A percentile compares a stretch with the other conserved stretches of the same genome.
Evolutionary conservation across 2,113 vertebrate genomes (phyloP).

Genomic region (Spea bombifrons): DNA sequence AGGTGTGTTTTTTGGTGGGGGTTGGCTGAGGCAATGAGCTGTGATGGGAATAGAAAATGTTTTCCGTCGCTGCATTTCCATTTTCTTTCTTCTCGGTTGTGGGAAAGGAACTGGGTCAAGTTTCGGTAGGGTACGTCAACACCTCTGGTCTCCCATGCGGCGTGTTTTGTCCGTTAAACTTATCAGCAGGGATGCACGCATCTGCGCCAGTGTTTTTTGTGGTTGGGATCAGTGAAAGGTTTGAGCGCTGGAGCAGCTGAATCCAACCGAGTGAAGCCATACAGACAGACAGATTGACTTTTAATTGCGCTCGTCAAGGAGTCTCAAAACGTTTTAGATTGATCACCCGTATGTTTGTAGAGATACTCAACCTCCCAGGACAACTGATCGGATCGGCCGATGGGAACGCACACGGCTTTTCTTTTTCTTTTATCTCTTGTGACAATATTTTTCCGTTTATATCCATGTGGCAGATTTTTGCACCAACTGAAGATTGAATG

Average conservation of each 20-base stretch:
- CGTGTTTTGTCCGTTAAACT: slow-evolving; percentile 3
- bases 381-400: not conserved
- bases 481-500: not conserved
- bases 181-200: slow-evolving; percentile 31
- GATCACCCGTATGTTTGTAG: slow-evolving; percentile 42
- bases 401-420: not conserved
- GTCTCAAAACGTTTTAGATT: slow-evolving; percentile 32
- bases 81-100: too few species aligned
- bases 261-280: slow-evolving; percentile 15
- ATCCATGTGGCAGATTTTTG: not conserved
- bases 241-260: too few species aligned
- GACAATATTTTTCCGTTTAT: too few species aligned
- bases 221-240: slow-evolving; percentile 16
- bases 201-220: slow-evolving; percentile 7
- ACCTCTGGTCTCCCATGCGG: too few species aligned
- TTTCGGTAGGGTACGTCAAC: too few species aligned
- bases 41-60: too few species aligned
- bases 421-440: not conserved
- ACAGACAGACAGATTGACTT: slow-evolving; percentile 29
- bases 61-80: too few species aligned
- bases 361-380: slow-evolving; percentile 39
- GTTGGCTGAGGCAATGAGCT: too few species aligned
- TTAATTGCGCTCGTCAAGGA: slow-evolving; percentile 44
- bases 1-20: too few species aligned
- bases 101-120: too few species aligned